A percentile compares a stretch with the other conserved stretches of the same genome.
Evolutionary conservation across 2,888 invertebrate species (phyloP).

Genomic region (Troilus luridus): DNA sequence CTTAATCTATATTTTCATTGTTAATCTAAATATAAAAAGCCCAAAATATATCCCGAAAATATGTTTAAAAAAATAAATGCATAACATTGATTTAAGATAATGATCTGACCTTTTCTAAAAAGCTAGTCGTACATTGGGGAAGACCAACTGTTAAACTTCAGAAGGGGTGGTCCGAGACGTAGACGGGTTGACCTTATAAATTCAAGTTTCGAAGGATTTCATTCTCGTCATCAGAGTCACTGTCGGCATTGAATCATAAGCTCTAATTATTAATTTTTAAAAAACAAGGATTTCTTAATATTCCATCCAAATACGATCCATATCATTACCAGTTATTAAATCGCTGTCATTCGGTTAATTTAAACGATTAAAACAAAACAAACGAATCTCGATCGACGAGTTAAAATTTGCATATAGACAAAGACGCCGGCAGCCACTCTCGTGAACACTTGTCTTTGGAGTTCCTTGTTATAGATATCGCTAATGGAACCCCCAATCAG

Average conservation of each 20-base stretch:
- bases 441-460: neutral
- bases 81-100: too few relatives aligned
- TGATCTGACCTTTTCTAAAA: too few relatives aligned
- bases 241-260: too few relatives aligned
- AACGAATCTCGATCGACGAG: neutral
- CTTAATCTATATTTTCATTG: too few relatives aligned
- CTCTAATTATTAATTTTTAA: too few relatives aligned
- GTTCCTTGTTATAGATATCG: slow-evolving; percentile 13
- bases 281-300: neutral
- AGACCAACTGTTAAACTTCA: neutral
- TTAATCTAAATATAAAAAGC: too few relatives aligned
- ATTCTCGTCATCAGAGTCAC: too few relatives aligned
- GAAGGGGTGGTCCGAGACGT: neutral
- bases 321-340: neutral
- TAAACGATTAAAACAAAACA: neutral
- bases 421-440: neutral
- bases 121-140: neutral
- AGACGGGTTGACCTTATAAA: too few relatives aligned
- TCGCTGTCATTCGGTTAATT: neutral
- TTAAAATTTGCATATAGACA: slow-evolving; percentile 14
- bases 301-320: neutral
- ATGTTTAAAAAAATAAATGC: too few relatives aligned
- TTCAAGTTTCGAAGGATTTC: too few relatives aligned
- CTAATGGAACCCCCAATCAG: slow-evolving; percentile 26
- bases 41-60: too few relatives aligned